Evolutionary conservation across 2,888 invertebrate species (phyloP).

Genomic region (Stomorhina lunata): DNA sequence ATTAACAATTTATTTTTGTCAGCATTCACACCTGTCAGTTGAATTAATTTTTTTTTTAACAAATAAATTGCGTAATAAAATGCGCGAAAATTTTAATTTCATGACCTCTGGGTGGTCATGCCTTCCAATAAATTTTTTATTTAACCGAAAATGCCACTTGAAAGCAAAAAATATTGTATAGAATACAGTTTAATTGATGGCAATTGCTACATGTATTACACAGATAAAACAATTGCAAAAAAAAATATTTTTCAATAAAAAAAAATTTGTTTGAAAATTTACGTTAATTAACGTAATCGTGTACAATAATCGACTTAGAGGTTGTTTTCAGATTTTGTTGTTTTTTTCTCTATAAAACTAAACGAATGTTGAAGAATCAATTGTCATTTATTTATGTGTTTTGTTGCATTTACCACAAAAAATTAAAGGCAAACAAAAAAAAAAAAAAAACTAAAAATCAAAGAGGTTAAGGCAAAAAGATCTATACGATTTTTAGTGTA

Average conservation of each 20-base stretch:
- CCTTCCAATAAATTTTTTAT: conserved; percentile 22
- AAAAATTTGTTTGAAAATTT: conserved; percentile 59
- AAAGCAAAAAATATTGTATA: conserved; percentile 24
- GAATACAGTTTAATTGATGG: conserved; percentile 61
- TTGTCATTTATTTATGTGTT: conserved; percentile 55
- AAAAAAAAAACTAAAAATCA: conserved; percentile 44
- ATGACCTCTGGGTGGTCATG: conserved; percentile 65
- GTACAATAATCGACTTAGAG: conserved; percentile 61
- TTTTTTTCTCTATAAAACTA: not conserved
- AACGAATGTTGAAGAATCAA: conserved; percentile 62
- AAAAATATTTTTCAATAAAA: conserved; percentile 11
- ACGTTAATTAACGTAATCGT: conserved; percentile 67
- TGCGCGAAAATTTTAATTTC: conserved; percentile 64
- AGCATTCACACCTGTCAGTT: conserved; percentile 26
- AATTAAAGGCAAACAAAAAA: not conserved
- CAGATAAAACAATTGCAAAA: conserved; percentile 32
- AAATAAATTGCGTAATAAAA: conserved; percentile 63
- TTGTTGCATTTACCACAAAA: conserved; percentile 40
- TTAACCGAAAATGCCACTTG: conserved; percentile 44
- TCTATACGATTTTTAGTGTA: conserved; percentile 57
- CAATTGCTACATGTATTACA: conserved; percentile 63
- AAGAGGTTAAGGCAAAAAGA: conserved; percentile 64
- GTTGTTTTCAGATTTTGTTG: conserved; percentile 10
- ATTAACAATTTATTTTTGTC: not conserved
- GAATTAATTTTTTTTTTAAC: not conserved